Evolutionary conservation across 2,797 vertebrate species (phyloP).

Genomic region (Pterois miles): DNA sequence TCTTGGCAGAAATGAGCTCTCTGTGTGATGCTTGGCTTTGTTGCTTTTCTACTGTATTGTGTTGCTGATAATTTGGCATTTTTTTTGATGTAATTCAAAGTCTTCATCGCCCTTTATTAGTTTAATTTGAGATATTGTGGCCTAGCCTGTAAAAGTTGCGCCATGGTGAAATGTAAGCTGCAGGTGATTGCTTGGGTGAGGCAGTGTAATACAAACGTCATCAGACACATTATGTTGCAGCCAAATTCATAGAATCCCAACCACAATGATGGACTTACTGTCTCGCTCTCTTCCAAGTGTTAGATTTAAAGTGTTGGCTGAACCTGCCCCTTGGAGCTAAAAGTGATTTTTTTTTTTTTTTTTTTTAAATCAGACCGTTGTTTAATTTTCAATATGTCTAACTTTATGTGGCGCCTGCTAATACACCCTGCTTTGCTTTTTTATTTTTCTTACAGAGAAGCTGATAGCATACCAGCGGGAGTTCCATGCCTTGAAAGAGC

Average conservation of each 20-base stretch:
- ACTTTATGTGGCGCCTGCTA: background rate
- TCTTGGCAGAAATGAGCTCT: background rate
- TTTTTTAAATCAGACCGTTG: background rate
- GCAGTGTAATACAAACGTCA: background rate
- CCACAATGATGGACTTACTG: background rate
- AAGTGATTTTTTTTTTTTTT: background rate
- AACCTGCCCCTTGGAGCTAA: background rate
- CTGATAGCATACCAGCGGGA: constrained; percentile 96
- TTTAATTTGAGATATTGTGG: background rate
- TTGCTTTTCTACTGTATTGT: background rate
- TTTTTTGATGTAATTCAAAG: background rate
- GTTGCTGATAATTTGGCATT: background rate
- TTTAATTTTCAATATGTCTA: background rate
- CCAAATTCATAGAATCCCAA: background rate
- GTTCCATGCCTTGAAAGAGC: constrained; percentile 96
- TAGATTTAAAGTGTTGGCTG: background rate
- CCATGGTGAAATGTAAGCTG: background rate
- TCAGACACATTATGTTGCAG: background rate
- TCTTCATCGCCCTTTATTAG: background rate
- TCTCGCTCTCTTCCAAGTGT: background rate
- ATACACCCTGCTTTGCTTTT: background rate
- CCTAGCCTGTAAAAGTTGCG: background rate
- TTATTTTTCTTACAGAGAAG: constrained; percentile 85
- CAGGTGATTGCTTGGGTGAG: background rate
- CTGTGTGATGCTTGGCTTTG: background rate